These are phyloP conservation scores for Xestia sexstrigata DNA, from an alignment of 2,888 invertebrate genomes.

Conservation along the genomic window DNA sequence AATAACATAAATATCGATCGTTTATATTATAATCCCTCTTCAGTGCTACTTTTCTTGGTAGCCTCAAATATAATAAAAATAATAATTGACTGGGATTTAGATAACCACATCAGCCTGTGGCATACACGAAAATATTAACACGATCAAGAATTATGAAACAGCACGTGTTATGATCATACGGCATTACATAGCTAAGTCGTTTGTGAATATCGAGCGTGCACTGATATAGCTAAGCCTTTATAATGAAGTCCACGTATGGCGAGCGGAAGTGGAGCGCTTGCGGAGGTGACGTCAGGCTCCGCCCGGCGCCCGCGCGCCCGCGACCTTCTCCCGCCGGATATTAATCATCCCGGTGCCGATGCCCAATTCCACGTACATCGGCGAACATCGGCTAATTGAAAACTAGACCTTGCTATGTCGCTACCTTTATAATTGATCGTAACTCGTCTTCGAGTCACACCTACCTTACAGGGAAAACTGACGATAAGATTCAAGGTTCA, in stretches of 20 bases:
- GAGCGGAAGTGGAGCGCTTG: conserved; percentile 84
- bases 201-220: conserved; percentile 27
- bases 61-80: conserved; percentile 9
- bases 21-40: conserved; percentile 31
- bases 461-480: conserved; percentile 34
- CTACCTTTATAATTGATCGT: conserved; percentile 44
- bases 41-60: conserved; percentile 38
- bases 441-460: conserved; percentile 35
- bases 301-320: conserved; percentile 77
- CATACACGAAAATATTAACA: conserved; percentile 22
- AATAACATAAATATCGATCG: conserved; percentile 25
- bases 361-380: conserved; percentile 66
- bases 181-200: not conserved
- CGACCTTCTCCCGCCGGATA: conserved; percentile 88
- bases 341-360: conserved; percentile 86
- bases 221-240: conserved; percentile 58
- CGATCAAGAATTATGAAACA: conserved; percentile 24
- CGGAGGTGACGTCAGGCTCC: conserved; percentile 87
- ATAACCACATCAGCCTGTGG: conserved; percentile 17
- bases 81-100: conserved; percentile 40
- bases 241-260: conserved; percentile 76
- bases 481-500: conserved; percentile 32
- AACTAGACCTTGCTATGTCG: conserved; percentile 71
- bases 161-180: conserved; percentile 25
- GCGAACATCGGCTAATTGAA: conserved; percentile 78